Conservation (phyloP, 1,140 invertebrate genomes). For the Heliconius melpomene region DNA sequence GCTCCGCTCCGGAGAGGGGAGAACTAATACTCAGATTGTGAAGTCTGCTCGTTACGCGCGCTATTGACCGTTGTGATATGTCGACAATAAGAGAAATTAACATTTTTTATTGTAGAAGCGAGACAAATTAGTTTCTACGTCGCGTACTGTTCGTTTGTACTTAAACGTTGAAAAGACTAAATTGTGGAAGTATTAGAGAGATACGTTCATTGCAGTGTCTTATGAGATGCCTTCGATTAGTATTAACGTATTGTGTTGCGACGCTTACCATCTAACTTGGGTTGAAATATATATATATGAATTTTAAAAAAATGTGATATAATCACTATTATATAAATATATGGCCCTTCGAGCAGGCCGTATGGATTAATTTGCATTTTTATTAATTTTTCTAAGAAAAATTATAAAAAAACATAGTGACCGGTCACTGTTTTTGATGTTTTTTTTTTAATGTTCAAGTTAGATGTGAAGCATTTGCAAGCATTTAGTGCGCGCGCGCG, state of each 20-base stretch:
- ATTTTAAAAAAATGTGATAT: background rate
- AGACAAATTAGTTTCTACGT: background rate
- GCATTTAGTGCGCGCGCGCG: slow-evolving; percentile 64
- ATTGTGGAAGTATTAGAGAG: slow-evolving; percentile 58
- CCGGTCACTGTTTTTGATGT: background rate
- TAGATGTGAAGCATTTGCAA: slow-evolving; percentile 33
- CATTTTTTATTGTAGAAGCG: slow-evolving; percentile 6
- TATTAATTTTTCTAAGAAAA: slow-evolving; percentile 5
- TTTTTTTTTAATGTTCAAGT: background rate
- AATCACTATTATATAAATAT: background rate
- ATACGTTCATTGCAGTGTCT: slow-evolving; percentile 44
- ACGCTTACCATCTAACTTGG: slow-evolving; percentile 32
- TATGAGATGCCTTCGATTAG: slow-evolving; percentile 66
- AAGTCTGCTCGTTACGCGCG: slow-evolving; percentile 26
- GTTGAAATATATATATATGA: background rate
- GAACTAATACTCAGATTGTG: slow-evolving; percentile 24
- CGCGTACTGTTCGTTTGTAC: slow-evolving; percentile 54
- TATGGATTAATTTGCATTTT: background rate
- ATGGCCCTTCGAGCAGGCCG: background rate
- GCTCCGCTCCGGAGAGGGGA: slow-evolving; percentile 36
- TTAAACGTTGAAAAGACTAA: slow-evolving; percentile 69
- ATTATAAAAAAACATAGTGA: background rate
- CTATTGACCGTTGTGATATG: slow-evolving; percentile 60
- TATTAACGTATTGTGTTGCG: slow-evolving; percentile 56
- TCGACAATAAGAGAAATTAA: slow-evolving; percentile 63